Base-by-base conservation (phyloP, 2,888 invertebrate genomes). In the Stramonita haemastoma region DNA sequence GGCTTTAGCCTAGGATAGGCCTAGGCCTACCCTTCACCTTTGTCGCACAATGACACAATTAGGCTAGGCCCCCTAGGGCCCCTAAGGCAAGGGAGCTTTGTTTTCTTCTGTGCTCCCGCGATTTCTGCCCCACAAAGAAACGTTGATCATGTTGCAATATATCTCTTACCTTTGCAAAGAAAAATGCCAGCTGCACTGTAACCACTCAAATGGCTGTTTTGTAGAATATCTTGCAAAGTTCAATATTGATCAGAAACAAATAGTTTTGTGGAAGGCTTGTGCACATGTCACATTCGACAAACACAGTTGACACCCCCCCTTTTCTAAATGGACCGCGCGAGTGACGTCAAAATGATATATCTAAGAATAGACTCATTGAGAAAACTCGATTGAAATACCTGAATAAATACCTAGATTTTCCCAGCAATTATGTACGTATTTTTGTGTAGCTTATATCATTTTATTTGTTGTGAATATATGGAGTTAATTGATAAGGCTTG, bases 301-400 rank as follows among this genome's bases (percentile, higher is more conserved):
- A 0, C 29, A 15, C n/a, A 66, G 73, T 73, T 87, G 87, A 73
- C 87, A 70, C 73, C 70, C n/a, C n/a, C n/a, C 11, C 46, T 66
- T 73, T 22, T 8, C 22, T 34, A 46, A 73, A 46, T 81, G 81
- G 81, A 73, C 87, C 34, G 36, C 19, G 70, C 87, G 0, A 15
- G 17, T 87, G 87, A 87, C 87, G 87, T 87, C 87, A 87, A 29
- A 34, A 0, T 5, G 46, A 73, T 36, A 15, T 85, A 57, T 57
- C 84, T 85, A 57, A 85, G 66, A 66, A 66, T 86, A 86, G 56
- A 13, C 34, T 29, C 2, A 1, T 1, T 5, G 32, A 46, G 73
- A 36, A 81, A 46, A 5, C 36, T 36, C 22, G 8, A 2, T 36
- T 13, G 26, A 46, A 17, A 26, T 1, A 15, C 22, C 22, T 81